phyloP scores from a whole-genome alignment of 2,888 invertebrate species.

The Amiota minor region DNA sequence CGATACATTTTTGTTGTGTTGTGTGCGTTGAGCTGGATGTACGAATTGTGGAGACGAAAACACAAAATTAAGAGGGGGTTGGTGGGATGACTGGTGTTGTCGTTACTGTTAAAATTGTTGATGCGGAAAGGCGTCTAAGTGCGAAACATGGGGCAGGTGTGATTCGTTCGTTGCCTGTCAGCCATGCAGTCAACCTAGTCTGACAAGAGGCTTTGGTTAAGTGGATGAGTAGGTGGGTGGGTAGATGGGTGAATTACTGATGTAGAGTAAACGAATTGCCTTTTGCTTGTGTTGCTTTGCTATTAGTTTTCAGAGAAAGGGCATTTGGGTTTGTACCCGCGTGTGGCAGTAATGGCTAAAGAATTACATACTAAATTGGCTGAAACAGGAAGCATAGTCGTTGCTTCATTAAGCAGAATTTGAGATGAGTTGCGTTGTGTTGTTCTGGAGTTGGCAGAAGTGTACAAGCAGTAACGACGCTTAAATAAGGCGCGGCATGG shows the following conservation, averaged over 20 bases:
- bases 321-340: slow-evolving; percentile 8
- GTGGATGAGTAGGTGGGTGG: not conserved
- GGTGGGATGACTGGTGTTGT: not conserved
- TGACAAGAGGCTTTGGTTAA: not conserved
- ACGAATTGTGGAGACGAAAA: not conserved
- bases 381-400: slow-evolving; percentile 69
- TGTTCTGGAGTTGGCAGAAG: too few relatives aligned
- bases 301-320: not conserved
- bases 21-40: slow-evolving; percentile 24
- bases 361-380: slow-evolving; percentile 72
- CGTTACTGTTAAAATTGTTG: slow-evolving; percentile 17
- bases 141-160: not conserved
- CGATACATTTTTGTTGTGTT: slow-evolving; percentile 14
- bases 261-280: not conserved
- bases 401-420: slow-evolving; percentile 69
- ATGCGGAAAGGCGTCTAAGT: slow-evolving; percentile 18
- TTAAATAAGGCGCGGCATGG: slow-evolving; percentile 34
- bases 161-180: not conserved
- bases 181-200: not conserved
- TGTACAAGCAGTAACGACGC: too few relatives aligned
- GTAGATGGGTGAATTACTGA: not conserved
- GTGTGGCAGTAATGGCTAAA: slow-evolving; percentile 68
- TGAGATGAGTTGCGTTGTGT: slow-evolving; percentile 51
- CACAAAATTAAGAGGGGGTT: too few relatives aligned
- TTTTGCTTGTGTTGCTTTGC: not conserved